phyloP scores from a whole-genome alignment of 1,140 invertebrate species.

The Drosophila fuyamai region DNA sequence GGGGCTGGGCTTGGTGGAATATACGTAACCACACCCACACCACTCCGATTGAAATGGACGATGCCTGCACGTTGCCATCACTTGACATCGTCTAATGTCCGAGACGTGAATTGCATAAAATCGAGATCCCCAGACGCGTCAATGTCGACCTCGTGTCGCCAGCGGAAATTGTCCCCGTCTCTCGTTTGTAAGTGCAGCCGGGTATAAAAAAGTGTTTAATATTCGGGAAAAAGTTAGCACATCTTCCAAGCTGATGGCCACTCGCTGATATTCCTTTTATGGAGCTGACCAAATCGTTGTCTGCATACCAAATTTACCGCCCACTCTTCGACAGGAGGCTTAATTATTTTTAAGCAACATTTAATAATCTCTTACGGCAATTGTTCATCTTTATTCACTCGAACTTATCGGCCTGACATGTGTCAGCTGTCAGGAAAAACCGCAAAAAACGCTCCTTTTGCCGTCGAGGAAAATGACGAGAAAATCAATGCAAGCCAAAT shows the following conservation, averaged over 20 bases:
- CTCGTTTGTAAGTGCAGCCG: conserved; percentile 16
- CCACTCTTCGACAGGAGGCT: conserved; percentile 4
- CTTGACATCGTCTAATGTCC: conserved; percentile 60
- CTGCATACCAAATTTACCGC: conserved; percentile 42
- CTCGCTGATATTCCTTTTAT: conserved; percentile 50
- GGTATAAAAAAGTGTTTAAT: conserved; percentile 40
- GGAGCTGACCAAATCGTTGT: conserved; percentile 36
- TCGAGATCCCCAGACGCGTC: conserved; percentile 38
- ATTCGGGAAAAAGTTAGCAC: conserved; percentile 57
- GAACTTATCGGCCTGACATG: conserved; percentile 48
- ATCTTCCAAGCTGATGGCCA: conserved; percentile 46
- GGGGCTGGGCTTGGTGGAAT: background rate
- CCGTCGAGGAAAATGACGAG: conserved; percentile 7
- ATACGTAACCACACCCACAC: background rate
- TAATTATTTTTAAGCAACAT: conserved; percentile 62
- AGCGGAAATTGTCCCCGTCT: conserved; percentile 41
- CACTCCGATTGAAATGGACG: background rate
- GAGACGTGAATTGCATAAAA: conserved; percentile 62
- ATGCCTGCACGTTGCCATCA: conserved; percentile 47
- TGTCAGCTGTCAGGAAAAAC: conserved; percentile 57
- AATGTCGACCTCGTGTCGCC: conserved; percentile 54
- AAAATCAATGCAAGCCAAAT: conserved; percentile 43
- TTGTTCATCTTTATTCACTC: conserved; percentile 60
- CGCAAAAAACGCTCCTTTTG: conserved; percentile 31
- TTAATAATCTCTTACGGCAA: conserved; percentile 49